These are phyloP conservation scores for Cryptomyrus ogoouensis DNA, from an alignment of 2,113 vertebrate genomes.

Conservation along the genomic window DNA sequence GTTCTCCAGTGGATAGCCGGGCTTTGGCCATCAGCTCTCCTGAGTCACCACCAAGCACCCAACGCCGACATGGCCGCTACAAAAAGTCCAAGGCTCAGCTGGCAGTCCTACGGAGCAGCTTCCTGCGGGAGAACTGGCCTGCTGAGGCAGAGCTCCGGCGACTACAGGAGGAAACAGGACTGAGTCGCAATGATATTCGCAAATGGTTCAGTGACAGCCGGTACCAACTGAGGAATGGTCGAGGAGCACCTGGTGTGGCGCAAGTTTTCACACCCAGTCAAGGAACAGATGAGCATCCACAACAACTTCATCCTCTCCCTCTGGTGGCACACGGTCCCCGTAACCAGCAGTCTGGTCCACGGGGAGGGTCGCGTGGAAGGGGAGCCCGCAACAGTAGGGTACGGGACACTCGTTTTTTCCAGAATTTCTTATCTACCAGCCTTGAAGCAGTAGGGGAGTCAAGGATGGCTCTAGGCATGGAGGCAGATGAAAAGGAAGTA, in stretches of 20 bases:
- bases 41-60: constrained; percentile 31
- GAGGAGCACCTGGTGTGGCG: constrained; percentile 51
- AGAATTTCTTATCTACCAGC: constrained; percentile 61
- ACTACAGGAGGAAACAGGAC: constrained; percentile 68
- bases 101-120: constrained; percentile 60
- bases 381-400: constrained; percentile 44
- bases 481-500: constrained; percentile 36
- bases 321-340: constrained; percentile 48
- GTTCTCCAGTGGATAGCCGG: constrained; percentile 46
- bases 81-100: constrained; percentile 68
- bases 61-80: constrained; percentile 57
- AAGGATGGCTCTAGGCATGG: constrained; percentile 17
- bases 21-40: constrained; percentile 45
- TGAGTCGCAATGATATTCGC: constrained; percentile 67
- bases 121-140: constrained; percentile 62
- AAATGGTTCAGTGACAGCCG: constrained; percentile 73
- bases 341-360: constrained; percentile 29
- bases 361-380: constrained; percentile 24
- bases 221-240: constrained; percentile 62
- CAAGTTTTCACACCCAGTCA: constrained; percentile 36
- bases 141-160: constrained; percentile 65
- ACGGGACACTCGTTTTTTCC: constrained; percentile 57
- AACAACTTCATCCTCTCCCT: constrained; percentile 52
- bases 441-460: constrained; percentile 58
- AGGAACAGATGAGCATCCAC: constrained; percentile 44